Conservation (phyloP, 2,113 vertebrate genomes). For the Amblyornis subalaris region DNA sequence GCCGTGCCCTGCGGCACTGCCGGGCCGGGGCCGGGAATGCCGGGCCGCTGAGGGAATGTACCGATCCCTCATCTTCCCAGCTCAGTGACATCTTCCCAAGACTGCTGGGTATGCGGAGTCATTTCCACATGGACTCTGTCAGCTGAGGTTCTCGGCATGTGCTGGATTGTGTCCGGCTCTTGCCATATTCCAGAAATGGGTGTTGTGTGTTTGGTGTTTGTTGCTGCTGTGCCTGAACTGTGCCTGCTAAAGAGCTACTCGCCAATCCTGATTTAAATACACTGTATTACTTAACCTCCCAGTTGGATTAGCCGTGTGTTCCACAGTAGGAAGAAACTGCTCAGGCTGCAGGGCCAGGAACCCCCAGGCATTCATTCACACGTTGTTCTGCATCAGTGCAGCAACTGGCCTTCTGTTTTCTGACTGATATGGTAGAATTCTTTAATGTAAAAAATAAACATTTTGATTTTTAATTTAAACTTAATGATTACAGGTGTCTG, state of each 20-base stretch:
- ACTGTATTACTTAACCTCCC: rapidly evolving
- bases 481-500: slow-evolving; percentile 83
- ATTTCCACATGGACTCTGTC: background rate
- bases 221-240: background rate
- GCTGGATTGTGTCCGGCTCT: too few species aligned
- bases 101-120: rapidly evolving
- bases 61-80: background rate
- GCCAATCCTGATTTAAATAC: rapidly evolving
- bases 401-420: background rate
- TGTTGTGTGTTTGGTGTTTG: background rate
- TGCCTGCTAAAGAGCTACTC: background rate
- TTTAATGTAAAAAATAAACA: background rate
- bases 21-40: background rate
- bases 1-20: background rate
- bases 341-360: background rate
- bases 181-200: rapidly evolving
- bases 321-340: background rate
- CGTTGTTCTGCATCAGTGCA: background rate
- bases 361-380: background rate
- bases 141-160: rapidly evolving
- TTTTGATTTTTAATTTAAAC: background rate
- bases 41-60: background rate
- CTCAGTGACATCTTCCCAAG: background rate
- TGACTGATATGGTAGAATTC: background rate
- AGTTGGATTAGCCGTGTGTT: background rate